Evolutionary conservation across 2,888 invertebrate species (phyloP).

Genomic region (Epistrophella euchroma): DNA sequence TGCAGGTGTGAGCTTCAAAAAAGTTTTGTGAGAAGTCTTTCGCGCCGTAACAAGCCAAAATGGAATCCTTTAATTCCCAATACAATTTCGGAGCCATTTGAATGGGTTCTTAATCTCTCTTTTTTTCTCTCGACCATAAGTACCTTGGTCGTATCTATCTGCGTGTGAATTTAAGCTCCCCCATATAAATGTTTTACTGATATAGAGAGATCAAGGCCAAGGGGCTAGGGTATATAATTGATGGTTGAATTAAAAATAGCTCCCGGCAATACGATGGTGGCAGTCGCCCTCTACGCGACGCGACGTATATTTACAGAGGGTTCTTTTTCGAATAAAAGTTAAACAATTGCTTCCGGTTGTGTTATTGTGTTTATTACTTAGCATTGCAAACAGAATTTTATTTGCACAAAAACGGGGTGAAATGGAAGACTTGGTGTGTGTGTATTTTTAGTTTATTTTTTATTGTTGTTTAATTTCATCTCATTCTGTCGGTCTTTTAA

Average conservation of each 20-base stretch:
- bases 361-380: constrained; percentile 75
- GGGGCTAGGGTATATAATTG: neutral
- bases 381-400: constrained; percentile 71
- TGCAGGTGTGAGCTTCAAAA: constrained; percentile 12
- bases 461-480: constrained; percentile 9
- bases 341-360: constrained; percentile 75
- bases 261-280: constrained; percentile 25
- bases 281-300: constrained; percentile 7
- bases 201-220: constrained; percentile 14
- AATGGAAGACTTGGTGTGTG: constrained; percentile 45
- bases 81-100: neutral
- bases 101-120: constrained; percentile 22
- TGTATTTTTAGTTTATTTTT: constrained; percentile 30
- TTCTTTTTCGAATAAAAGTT: constrained; percentile 62
- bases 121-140: constrained; percentile 22
- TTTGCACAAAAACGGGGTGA: constrained; percentile 56
- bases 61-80: constrained; percentile 19
- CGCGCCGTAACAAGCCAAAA: constrained; percentile 25
- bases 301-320: constrained; percentile 34
- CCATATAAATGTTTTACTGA: constrained; percentile 16
- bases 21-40: neutral
- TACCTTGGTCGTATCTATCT: constrained; percentile 33
- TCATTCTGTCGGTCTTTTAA: constrained; percentile 35
- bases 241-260: constrained; percentile 70
- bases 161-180: constrained; percentile 16